Conservation (phyloP, 2,113 vertebrate species). For the Thryonomys swinderianus region DNA sequence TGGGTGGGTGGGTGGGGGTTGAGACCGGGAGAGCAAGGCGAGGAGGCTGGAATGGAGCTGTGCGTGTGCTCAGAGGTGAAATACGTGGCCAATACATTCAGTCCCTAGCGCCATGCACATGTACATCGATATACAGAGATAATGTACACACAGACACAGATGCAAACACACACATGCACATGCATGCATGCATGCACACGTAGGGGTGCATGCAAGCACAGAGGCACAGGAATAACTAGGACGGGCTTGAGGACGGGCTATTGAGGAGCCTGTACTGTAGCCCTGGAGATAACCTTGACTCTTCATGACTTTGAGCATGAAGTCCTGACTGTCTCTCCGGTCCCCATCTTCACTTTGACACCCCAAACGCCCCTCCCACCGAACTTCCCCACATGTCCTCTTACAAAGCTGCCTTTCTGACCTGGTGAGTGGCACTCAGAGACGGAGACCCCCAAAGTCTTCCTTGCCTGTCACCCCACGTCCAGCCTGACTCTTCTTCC, state of each 20-base stretch:
- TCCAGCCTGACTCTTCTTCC: neutral
- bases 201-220: neutral
- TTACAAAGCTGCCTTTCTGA: neutral
- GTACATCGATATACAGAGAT: neutral
- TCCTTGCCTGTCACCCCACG: accelerated
- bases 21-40: neutral
- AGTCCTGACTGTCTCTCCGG: neutral
- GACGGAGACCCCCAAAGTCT: neutral
- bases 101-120: neutral
- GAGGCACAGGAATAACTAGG: neutral
- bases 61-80: neutral
- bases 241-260: neutral
- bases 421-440: neutral
- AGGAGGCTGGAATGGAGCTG: neutral
- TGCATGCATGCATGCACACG: neutral
- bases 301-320: neutral
- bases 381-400: neutral
- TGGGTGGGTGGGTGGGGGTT: neutral
- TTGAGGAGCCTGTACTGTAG: neutral
- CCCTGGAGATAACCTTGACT: neutral
- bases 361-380: accelerated
- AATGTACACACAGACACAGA: neutral
- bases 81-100: neutral
- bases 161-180: neutral
- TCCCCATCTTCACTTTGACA: neutral